Conservation (phyloP, 2,797 vertebrate species). For the Cetoscarus ocellatus region DNA sequence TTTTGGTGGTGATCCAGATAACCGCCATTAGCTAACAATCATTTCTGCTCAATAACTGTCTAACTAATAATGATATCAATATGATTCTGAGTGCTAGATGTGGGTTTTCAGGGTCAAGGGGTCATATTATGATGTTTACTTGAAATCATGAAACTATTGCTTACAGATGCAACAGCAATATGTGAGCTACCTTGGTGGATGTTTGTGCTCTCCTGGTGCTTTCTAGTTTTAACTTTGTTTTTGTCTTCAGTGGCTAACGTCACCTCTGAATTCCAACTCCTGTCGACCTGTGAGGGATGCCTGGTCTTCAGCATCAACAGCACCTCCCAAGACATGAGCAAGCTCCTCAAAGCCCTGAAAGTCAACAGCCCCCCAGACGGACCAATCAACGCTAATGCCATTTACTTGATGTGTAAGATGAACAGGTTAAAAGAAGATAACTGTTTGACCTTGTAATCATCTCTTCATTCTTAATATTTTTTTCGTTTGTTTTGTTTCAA, state of each 20-base stretch:
- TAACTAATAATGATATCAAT: no score
- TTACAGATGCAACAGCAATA: no score
- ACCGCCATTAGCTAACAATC: no score
- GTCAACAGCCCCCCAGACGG: fast-evolving
- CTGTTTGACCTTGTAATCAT: background rate
- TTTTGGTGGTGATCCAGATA: no score
- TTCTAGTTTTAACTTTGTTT: background rate
- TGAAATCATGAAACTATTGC: background rate
- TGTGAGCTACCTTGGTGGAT: no score
- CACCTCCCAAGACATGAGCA: fast-evolving
- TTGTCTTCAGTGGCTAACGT: conserved; percentile 3
- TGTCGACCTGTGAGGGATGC: conserved; percentile 19
- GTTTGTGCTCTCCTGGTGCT: no score
- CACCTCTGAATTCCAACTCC: fast-evolving
- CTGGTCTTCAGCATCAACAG: background rate
- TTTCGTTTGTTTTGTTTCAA: conserved; percentile 20
- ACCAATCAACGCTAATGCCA: fast-evolving
- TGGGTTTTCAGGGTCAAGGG: no score
- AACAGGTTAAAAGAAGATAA: fast-evolving
- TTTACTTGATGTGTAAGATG: conserved; percentile 57
- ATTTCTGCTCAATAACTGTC: no score
- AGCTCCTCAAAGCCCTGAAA: fast-evolving
- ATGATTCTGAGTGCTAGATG: no score
- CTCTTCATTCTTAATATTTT: background rate
- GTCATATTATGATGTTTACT: no score